phyloP scores from a whole-genome alignment of 2,888 invertebrate genomes.

The Fragum sueziense region DNA sequence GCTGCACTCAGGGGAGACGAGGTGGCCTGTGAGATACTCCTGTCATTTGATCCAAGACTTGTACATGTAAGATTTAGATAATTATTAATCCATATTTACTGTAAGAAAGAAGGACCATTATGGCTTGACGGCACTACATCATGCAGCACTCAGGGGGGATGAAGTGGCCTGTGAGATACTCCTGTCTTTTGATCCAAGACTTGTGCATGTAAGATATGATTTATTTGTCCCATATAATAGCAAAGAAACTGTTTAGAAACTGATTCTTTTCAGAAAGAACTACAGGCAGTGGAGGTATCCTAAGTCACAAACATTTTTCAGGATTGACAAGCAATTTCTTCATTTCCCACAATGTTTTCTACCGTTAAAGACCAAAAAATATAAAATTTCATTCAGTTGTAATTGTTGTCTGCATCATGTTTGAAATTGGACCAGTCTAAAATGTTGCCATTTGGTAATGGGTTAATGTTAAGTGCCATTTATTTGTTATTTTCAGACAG shows the following conservation, averaged over 20 bases:
- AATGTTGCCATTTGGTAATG: too few species aligned
- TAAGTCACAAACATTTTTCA: too few species aligned
- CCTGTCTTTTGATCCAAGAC: constrained; percentile 22
- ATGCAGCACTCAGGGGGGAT: constrained; percentile 54
- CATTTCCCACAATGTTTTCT: background rate
- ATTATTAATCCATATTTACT: too few species aligned
- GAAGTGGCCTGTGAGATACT: constrained; percentile 55
- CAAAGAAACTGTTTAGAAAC: too few species aligned
- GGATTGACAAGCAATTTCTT: background rate
- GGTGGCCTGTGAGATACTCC: constrained; percentile 50
- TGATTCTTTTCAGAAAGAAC: too few species aligned
- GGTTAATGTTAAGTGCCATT: too few species aligned
- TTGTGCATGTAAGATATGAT: constrained; percentile 48
- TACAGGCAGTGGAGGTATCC: too few species aligned
- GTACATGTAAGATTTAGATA: constrained; percentile 50
- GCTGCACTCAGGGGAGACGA: constrained; percentile 56
- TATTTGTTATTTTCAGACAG: constrained; percentile 30
- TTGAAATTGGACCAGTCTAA: too few species aligned
- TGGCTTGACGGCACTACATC: constrained; percentile 51
- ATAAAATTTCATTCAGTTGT: too few species aligned
- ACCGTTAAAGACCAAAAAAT: too few species aligned
- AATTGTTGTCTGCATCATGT: too few species aligned
- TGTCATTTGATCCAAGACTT: constrained; percentile 24
- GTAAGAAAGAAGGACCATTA: constrained; percentile 49
- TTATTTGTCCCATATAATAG: too few species aligned